phyloP scores from a whole-genome alignment of 2,113 vertebrate species.

The Mola mola region DNA sequence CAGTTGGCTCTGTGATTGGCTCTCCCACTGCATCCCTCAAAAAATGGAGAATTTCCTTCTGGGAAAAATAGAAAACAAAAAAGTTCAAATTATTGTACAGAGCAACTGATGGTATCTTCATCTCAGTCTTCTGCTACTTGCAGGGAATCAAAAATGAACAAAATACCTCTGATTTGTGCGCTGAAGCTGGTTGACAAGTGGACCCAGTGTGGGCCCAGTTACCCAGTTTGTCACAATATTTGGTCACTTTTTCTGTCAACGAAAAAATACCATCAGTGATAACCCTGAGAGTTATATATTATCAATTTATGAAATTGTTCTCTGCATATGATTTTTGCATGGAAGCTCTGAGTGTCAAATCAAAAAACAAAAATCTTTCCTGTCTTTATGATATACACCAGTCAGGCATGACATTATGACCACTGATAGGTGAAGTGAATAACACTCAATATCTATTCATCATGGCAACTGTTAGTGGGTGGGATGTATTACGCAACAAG shows the following conservation, averaged over 20 bases:
- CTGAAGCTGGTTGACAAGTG: constrained; percentile 86
- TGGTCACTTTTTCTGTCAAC: constrained; percentile 87
- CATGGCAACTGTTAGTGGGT: too few species aligned
- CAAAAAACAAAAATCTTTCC: too few species aligned
- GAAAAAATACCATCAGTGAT: constrained; percentile 18
- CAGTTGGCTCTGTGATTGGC: neutral
- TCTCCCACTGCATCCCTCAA: constrained; percentile 28
- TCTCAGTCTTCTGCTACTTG: constrained; percentile 1
- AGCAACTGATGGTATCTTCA: neutral
- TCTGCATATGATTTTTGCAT: too few species aligned
- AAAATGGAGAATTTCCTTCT: constrained; percentile 18
- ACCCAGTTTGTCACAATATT: constrained; percentile 90
- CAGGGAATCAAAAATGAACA: constrained; percentile 1
- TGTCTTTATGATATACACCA: too few species aligned
- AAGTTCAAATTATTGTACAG: neutral
- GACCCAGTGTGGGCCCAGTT: constrained; percentile 89
- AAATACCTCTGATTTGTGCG: constrained; percentile 86
- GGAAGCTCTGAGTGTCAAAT: too few species aligned
- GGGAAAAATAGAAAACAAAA: constrained; percentile 1
- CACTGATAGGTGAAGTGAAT: too few species aligned
- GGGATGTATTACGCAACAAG: too few species aligned
- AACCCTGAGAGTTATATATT: constrained; percentile 13
- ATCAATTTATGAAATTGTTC: constrained; percentile 10
- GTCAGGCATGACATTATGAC: too few species aligned
- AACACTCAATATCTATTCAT: too few species aligned